A percentile compares a stretch with the other conserved stretches of the same genome.
phyloP scores from a whole-genome alignment of 92 coral and sea anemone genomes.

The Actinostola sp. region DNA sequence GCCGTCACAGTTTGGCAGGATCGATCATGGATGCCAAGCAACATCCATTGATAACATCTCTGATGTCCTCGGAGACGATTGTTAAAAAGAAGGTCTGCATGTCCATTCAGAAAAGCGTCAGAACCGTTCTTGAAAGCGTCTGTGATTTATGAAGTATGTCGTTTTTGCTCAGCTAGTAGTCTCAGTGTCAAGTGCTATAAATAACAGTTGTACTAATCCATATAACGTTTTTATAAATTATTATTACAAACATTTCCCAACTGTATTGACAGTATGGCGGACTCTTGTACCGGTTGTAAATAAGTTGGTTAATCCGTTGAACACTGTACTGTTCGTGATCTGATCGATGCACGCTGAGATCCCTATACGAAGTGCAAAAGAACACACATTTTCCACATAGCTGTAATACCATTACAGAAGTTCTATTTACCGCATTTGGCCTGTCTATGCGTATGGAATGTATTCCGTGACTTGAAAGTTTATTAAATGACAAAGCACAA shows the following conservation, averaged over 20 bases:
- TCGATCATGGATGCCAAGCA: not conserved
- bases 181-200: not conserved
- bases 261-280: not conserved
- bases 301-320: not conserved
- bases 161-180: no score
- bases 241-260: not conserved
- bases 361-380: not conserved
- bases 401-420: slow-evolving; percentile 5
- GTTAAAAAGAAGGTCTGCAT: not conserved
- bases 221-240: not conserved
- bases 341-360: slow-evolving; percentile 24
- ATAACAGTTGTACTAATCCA: not conserved
- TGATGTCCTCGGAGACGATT: not conserved
- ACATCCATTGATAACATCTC: not conserved
- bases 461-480: slow-evolving; percentile 2
- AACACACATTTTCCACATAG: slow-evolving; percentile 9
- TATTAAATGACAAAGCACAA: not conserved
- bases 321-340: no score
- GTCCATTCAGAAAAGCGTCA: not conserved
- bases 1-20: not conserved
- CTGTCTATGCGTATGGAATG: not conserved
- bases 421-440: slow-evolving; percentile 7
- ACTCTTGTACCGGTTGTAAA: not conserved
- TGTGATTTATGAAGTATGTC: not conserved
- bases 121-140: not conserved